These are phyloP conservation scores for Conchocele bisecta DNA, from an alignment of 2,888 invertebrate genomes.

Conservation along the genomic window DNA sequence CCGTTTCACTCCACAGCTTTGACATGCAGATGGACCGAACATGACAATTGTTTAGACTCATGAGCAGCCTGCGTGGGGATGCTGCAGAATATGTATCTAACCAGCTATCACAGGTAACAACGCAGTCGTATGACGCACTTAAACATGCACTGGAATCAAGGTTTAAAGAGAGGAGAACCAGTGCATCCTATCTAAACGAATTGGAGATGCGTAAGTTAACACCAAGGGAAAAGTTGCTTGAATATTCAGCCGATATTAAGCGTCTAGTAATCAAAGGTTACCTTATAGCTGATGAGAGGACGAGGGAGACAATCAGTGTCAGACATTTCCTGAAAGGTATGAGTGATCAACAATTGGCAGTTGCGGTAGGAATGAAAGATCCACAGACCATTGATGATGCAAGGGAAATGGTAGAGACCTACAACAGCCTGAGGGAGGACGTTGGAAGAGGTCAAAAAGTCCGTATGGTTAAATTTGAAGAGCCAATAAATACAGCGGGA, in stretches of 20 bases:
- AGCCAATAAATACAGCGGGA: too few species aligned
- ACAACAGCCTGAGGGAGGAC: not conserved
- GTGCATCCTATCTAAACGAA: constrained; percentile 38
- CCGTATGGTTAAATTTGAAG: not conserved
- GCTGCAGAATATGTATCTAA: constrained; percentile 40
- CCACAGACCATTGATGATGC: constrained; percentile 1
- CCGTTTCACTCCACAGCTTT: constrained; percentile 10
- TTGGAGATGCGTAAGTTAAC: constrained; percentile 31
- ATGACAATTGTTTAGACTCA: constrained; percentile 32
- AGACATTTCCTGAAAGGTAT: constrained; percentile 44
- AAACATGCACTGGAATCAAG: constrained; percentile 31
- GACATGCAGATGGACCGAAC: constrained; percentile 25
- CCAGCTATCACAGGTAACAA: constrained; percentile 17
- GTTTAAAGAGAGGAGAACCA: constrained; percentile 32
- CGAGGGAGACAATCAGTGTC: constrained; percentile 38
- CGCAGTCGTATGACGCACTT: constrained; percentile 6
- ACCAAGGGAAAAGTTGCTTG: constrained; percentile 32
- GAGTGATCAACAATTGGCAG: constrained; percentile 26
- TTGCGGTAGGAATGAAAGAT: constrained; percentile 11
- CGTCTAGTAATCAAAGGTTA: constrained; percentile 30
- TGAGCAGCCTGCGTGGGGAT: constrained; percentile 31
- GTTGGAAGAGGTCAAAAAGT: not conserved
- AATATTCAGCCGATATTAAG: constrained; percentile 42
- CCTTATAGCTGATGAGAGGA: constrained; percentile 30
- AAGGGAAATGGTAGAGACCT: not conserved